Percentiles rank a stretch among this genome's conserved stretches.
Evolutionary conservation across 2,888 invertebrate species (phyloP).

Genomic region (Drosophila borealis): DNA sequence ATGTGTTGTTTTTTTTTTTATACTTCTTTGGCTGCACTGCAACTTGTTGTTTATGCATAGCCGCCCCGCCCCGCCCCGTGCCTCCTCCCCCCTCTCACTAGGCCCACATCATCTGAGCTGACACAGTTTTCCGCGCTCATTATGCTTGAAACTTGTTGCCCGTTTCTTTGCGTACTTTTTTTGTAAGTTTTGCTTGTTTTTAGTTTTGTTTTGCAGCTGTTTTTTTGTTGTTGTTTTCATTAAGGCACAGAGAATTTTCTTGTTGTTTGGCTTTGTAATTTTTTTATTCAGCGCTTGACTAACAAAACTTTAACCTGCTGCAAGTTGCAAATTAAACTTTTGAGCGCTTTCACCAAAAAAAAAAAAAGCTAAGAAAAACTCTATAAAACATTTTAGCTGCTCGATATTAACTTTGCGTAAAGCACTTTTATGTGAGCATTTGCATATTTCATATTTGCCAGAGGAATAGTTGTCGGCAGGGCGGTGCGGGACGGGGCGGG

Average conservation of each 20-base stretch:
- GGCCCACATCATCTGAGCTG: constrained; percentile 50
- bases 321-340: constrained; percentile 35
- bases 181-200: constrained; percentile 12
- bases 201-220: constrained; percentile 22
- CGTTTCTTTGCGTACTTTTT: constrained; percentile 24
- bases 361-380: constrained; percentile 19
- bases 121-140: constrained; percentile 74
- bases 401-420: constrained; percentile 35
- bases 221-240: constrained; percentile 44
- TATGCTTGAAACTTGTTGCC: constrained; percentile 63
- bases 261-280: background rate
- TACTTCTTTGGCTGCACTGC: constrained; percentile 30
- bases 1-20: constrained; percentile 4
- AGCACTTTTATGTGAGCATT: constrained; percentile 35
- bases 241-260: constrained; percentile 26
- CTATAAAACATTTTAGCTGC: constrained; percentile 55
- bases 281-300: constrained; percentile 23
- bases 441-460: constrained; percentile 52
- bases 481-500: background rate
- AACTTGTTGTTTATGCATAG: constrained; percentile 69
- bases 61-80: constrained; percentile 28
- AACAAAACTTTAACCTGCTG: constrained; percentile 23
- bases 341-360: background rate
- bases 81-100: background rate
- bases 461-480: background rate